Conservation (phyloP, 2,797 vertebrate genomes). For the Macrochelys suwanniensis region DNA sequence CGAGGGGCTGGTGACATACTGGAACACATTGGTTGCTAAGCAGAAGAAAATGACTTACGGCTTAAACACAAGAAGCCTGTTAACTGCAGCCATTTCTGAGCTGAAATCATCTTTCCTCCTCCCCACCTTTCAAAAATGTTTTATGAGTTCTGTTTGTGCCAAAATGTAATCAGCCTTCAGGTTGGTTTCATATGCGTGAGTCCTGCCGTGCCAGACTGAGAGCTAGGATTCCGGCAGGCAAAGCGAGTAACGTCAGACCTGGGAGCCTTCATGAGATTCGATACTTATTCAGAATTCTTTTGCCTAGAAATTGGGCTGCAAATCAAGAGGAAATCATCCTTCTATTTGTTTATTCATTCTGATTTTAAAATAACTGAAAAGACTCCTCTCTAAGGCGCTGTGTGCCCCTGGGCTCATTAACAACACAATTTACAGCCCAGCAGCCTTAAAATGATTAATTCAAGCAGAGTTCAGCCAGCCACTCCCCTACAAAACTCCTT, state of each 20-base stretch:
- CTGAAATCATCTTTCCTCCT: slow-evolving; percentile 55
- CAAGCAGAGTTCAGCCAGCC: neutral
- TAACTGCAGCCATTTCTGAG: slow-evolving; percentile 58
- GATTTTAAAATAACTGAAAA: neutral
- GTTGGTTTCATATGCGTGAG: fast-evolving
- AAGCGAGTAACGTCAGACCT: neutral
- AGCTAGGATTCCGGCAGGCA: fast-evolving
- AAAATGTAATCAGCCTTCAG: fast-evolving
- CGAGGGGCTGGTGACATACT: slow-evolving; percentile 43
- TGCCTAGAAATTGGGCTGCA: neutral
- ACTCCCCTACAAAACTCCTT: neutral
- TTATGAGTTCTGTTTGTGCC: neutral
- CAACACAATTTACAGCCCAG: neutral
- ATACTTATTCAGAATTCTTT: neutral
- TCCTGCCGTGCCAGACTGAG: neutral
- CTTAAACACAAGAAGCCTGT: slow-evolving; percentile 58
- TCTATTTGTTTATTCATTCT: neutral
- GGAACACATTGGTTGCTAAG: slow-evolving; percentile 7
- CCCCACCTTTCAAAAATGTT: slow-evolving; percentile 28
- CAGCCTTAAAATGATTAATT: neutral
- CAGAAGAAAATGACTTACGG: slow-evolving; percentile 62
- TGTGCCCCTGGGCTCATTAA: fast-evolving
- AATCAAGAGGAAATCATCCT: neutral
- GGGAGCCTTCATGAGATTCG: neutral
- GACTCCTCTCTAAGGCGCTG: neutral